Evolutionary conservation across 2,113 vertebrate genomes (phyloP).

Genomic region (Tragelaphus buxtoni): DNA sequence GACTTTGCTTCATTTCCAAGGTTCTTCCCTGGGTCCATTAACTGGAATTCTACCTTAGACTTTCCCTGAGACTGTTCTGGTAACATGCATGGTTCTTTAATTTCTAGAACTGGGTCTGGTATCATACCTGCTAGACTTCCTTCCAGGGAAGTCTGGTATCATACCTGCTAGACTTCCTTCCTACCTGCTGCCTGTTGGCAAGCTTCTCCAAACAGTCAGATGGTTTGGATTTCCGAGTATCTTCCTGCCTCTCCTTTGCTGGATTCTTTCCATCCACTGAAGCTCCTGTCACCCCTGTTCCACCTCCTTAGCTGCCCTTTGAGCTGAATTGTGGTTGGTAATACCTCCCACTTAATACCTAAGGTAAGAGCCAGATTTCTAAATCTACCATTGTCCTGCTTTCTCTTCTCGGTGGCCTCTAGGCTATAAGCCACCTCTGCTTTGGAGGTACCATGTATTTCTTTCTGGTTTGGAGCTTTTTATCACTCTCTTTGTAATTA

Average conservation of each 20-base stretch:
- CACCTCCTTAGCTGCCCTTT: not conserved
- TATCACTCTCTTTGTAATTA: not conserved
- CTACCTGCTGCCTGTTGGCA: not conserved
- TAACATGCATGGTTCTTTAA: not conserved
- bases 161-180: not conserved
- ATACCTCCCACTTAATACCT: not conserved
- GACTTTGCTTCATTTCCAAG: constrained; percentile 1
- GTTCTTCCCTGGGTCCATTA: not conserved
- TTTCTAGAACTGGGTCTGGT: not conserved
- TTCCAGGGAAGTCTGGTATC: not conserved
- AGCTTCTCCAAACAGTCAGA: not conserved
- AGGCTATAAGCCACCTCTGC: not conserved
- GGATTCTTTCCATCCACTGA: not conserved
- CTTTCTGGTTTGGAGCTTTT: not conserved
- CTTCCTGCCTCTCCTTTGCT: not conserved
- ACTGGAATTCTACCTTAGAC: not conserved
- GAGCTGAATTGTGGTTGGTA: not conserved
- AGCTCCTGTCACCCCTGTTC: not conserved
- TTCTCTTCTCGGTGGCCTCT: not conserved
- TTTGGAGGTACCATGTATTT: not conserved
- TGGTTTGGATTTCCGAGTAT: not conserved
- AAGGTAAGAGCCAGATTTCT: not conserved
- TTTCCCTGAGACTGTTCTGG: not conserved
- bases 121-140: not conserved
- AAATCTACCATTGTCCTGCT: not conserved